phyloP scores from a whole-genome alignment of 2,888 invertebrate genomes.

The Flexamia atlantica region DNA sequence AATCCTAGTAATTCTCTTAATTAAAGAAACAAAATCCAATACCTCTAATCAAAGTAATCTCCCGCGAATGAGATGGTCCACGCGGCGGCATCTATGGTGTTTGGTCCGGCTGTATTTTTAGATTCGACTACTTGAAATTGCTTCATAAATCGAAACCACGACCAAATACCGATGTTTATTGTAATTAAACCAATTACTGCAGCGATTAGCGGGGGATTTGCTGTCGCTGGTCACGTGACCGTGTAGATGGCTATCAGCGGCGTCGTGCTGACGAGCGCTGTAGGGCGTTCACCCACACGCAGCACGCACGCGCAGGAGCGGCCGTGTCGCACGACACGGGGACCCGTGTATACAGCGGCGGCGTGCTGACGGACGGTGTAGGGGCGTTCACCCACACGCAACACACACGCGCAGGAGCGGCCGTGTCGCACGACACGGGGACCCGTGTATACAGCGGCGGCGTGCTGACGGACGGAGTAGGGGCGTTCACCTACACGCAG shows the following conservation, averaged over 20 bases:
- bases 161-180: neutral
- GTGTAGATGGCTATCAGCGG: constrained; percentile 7
- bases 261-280: neutral
- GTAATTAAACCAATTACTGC: constrained; percentile 20
- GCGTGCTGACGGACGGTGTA: neutral
- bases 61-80: too few species aligned
- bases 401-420: neutral
- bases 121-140: constrained; percentile 23
- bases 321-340: neutral
- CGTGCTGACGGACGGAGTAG: too few species aligned
- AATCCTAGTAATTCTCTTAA: too few species aligned
- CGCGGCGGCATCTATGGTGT: neutral
- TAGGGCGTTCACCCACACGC: constrained; percentile 14
- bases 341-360: neutral
- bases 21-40: too few species aligned
- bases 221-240: constrained; percentile 21
- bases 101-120: neutral
- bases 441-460: neutral
- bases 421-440: neutral
- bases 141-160: constrained; percentile 5
- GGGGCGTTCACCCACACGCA: too few species aligned
- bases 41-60: too few species aligned
- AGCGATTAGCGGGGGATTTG: neutral
- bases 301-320: neutral
- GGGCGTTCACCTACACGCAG: too few species aligned